phyloP scores from a whole-genome alignment of 2,888 invertebrate species.

The Trichopria drosophilae region DNA sequence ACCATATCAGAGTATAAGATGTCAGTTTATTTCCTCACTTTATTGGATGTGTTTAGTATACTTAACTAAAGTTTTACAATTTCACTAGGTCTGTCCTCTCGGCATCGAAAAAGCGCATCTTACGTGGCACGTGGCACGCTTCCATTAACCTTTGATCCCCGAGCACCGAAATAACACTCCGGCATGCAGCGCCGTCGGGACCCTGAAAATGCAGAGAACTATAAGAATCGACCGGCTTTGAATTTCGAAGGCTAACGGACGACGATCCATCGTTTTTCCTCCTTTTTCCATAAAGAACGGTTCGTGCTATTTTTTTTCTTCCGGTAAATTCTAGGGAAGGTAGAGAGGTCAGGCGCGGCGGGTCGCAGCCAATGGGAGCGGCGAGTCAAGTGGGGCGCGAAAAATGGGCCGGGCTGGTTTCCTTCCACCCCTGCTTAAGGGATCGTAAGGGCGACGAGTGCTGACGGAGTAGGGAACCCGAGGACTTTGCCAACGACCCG shows the following conservation, averaged over 20 bases:
- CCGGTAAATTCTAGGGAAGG: no score
- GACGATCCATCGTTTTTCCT: no score
- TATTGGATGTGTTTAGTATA: no score
- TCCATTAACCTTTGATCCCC: slow-evolving; percentile 38
- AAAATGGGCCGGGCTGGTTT: slow-evolving; percentile 55
- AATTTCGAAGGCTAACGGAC: no score
- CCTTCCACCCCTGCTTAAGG: slow-evolving; percentile 46
- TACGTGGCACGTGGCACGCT: slow-evolving; percentile 36
- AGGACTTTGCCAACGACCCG: slow-evolving; percentile 49
- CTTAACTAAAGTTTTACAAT: slow-evolving; percentile 3
- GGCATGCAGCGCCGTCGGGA: no score
- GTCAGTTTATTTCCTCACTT: no score
- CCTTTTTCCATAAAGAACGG: no score
- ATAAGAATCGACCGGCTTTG: no score
- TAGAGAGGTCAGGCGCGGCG: slow-evolving; percentile 52
- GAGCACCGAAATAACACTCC: background rate
- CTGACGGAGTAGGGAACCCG: slow-evolving; percentile 49
- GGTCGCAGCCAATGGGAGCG: slow-evolving; percentile 54
- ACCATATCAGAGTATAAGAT: no score
- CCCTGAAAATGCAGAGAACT: no score
- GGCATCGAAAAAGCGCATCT: slow-evolving; percentile 20
- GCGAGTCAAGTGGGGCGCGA: slow-evolving; percentile 56
- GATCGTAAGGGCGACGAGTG: slow-evolving; percentile 47
- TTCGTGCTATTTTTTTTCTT: no score
- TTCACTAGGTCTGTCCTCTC: slow-evolving; percentile 17